Base-by-base conservation (phyloP, 2,797 vertebrate genomes). In the Smutsia gigantea region DNA sequence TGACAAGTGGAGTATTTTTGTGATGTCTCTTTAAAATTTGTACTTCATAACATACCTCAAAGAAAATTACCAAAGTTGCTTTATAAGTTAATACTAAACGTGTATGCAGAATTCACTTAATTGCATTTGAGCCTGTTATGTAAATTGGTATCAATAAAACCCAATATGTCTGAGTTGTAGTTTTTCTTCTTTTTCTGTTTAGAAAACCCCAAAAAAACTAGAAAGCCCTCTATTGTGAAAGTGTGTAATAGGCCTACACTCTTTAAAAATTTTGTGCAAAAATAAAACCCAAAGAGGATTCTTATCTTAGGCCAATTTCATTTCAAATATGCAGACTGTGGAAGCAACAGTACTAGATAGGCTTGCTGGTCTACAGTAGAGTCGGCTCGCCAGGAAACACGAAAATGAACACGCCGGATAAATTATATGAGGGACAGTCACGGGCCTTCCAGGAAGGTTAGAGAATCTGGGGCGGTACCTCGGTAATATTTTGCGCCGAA, bases 11-110 rank as follows among this genome's bases (percentile, higher is more conserved):
- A 91, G 25, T 94, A 59, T 83, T 97, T 97, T 96, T 94, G 89
- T 95, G 86, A 78, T 51, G 63, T 84, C 95, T 95, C 90, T 89
- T 94, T 64, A 92, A 94, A 94, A 88, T 29, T 63, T 87, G 68
- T 93, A 79, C 46, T 96, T 95, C 63, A 72, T 63, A 57, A 90
- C 39, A 97, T 95, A 96, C 96, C 96, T 98, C 96, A 96, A 87
- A 85, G 90, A 64, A 89, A 94, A 95, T 75, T 87, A 97, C 63
- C 95, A 55, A 96, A 86, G 12, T 81, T 90, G 39, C 49, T 91
- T 95, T 86, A 55, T 79, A 96, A 91, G 90, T 95, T 90, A 84
- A 72, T 21, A 95, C 34, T 91, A 92, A 95, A 83, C 69, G 68
- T 72, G 17, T 79, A 59, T 87, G 39, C 39, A 93, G 55, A 94